A percentile compares a stretch with the other conserved stretches of the same genome.
phyloP scores from a whole-genome alignment of 2,888 invertebrate genomes.

The Thumatha senex region DNA sequence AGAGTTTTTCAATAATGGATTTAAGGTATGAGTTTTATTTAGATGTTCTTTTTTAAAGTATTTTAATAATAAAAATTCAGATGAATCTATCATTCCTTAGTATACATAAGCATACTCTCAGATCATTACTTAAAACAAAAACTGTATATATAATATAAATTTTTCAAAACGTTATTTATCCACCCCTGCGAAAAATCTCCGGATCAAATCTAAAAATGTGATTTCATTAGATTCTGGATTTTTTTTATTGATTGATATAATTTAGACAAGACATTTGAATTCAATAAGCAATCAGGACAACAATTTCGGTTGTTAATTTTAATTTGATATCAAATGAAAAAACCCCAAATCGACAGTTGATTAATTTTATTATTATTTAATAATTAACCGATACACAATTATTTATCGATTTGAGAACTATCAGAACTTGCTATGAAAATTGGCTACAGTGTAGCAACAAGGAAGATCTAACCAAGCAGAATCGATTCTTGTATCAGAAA shows the following conservation, averaged over 20 bases:
- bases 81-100: too few relatives aligned
- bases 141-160: too few relatives aligned
- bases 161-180: too few relatives aligned
- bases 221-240: too few relatives aligned
- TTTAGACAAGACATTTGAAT: slow-evolving; percentile 23
- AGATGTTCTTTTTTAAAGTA: too few relatives aligned
- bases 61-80: too few relatives aligned
- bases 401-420: not conserved
- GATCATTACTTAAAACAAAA: too few relatives aligned
- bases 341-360: slow-evolving; percentile 1
- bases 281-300: slow-evolving; percentile 10
- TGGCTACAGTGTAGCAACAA: slow-evolving; percentile 3
- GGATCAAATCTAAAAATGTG: slow-evolving; percentile 24
- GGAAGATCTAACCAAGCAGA: not conserved
- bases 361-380: slow-evolving; percentile 12
- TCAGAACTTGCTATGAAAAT: not conserved
- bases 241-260: slow-evolving; percentile 35
- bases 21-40: not conserved
- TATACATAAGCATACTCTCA: too few relatives aligned
- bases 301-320: slow-evolving; percentile 3
- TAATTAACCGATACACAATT: slow-evolving; percentile 12
- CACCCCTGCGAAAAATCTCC: not conserved
- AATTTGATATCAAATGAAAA: slow-evolving; percentile 3
- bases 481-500: slow-evolving; percentile 10
- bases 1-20: slow-evolving; percentile 28